These are phyloP conservation scores for Dascyllus trimaculatus DNA, from an alignment of 2,113 vertebrate species.

Conservation along the genomic window DNA sequence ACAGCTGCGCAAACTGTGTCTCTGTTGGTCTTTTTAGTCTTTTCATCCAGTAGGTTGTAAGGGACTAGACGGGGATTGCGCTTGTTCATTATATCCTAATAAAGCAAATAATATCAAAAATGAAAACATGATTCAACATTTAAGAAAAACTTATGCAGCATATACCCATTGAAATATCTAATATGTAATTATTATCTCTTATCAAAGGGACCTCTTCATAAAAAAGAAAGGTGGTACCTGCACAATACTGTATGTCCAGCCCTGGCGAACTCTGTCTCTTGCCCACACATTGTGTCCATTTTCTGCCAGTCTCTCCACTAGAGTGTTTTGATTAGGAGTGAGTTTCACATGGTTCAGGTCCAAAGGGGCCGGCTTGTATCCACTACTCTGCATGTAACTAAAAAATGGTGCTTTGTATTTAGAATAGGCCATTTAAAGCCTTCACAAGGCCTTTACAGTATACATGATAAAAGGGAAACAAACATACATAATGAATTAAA, in stretches of 20 bases:
- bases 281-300: slow-evolving; percentile 96
- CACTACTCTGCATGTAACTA: slow-evolving; percentile 91
- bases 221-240: slow-evolving; percentile 81
- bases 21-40: slow-evolving; percentile 94
- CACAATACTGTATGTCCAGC: slow-evolving; percentile 93
- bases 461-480: background rate
- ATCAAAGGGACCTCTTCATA: background rate
- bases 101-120: slow-evolving; percentile 14
- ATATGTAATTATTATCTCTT: background rate
- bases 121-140: background rate
- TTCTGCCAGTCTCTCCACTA: slow-evolving; percentile 93
- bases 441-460: background rate
- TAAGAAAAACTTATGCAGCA: background rate
- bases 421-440: background rate
- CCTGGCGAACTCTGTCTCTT: slow-evolving; percentile 91
- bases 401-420: slow-evolving; percentile 8
- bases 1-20: slow-evolving; percentile 93
- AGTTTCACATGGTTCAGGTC: slow-evolving; percentile 92
- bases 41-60: slow-evolving; percentile 92
- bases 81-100: slow-evolving; percentile 90
- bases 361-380: slow-evolving; percentile 92
- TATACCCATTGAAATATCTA: background rate
- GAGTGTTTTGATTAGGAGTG: slow-evolving; percentile 92
- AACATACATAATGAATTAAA: background rate
- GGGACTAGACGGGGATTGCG: slow-evolving; percentile 94